Percentiles rank a stretch among this genome's conserved stretches.
Conservation (phyloP, 92 coral and sea anemone genomes). For the Paramuricea clavata region DNA sequence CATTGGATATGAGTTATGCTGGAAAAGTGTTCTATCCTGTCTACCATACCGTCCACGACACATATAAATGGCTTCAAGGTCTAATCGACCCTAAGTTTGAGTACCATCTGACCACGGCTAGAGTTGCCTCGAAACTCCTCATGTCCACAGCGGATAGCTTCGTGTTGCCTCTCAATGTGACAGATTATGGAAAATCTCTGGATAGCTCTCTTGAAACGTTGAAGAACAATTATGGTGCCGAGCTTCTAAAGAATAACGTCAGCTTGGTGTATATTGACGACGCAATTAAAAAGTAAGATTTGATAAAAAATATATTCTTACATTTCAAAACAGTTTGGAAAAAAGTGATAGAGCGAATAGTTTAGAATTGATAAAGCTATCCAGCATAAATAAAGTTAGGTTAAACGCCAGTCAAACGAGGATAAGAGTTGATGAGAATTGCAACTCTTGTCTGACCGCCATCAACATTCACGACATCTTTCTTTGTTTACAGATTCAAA, state of each 20-base stretch:
- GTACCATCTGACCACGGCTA: slow-evolving; percentile 74
- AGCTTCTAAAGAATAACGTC: slow-evolving; percentile 30
- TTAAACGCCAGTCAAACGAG: too few relatives aligned
- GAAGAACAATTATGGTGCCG: not conserved
- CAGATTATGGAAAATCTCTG: slow-evolving; percentile 66
- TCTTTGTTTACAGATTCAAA: not conserved
- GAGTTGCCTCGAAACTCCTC: slow-evolving; percentile 72
- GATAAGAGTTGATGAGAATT: too few relatives aligned
- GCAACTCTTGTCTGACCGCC: too few relatives aligned
- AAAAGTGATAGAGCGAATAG: too few relatives aligned
- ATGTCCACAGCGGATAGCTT: slow-evolving; percentile 78
- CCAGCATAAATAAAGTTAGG: too few relatives aligned
- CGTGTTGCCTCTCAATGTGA: slow-evolving; percentile 69
- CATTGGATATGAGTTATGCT: slow-evolving; percentile 77
- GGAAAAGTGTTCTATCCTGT: slow-evolving; percentile 77
- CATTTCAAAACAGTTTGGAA: too few relatives aligned
- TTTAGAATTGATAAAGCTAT: too few relatives aligned
- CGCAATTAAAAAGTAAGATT: slow-evolving; percentile 37
- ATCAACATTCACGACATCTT: not conserved
- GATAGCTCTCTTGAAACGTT: slow-evolving; percentile 65
- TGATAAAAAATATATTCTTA: too few relatives aligned
- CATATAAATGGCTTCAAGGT: slow-evolving; percentile 79
- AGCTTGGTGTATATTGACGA: slow-evolving; percentile 50
- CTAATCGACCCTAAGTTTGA: slow-evolving; percentile 85
- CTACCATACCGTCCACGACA: slow-evolving; percentile 95